Evolutionary conservation across 2,888 invertebrate genomes (phyloP).

Genomic region (Caprella mutica): DNA sequence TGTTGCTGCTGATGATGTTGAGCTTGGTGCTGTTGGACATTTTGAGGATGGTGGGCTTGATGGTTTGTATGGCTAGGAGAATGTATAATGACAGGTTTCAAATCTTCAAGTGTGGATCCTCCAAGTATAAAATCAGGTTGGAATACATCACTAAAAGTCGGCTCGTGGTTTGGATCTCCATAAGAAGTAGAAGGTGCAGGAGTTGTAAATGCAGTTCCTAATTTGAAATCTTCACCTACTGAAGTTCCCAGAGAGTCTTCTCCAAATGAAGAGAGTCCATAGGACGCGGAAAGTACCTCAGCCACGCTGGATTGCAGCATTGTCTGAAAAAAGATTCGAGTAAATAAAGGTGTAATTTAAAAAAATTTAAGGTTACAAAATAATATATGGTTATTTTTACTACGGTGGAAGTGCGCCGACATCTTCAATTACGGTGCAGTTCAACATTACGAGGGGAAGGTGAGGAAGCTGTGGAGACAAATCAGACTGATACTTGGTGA

Average conservation of each 20-base stretch:
- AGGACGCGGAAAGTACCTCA: conserved; percentile 30
- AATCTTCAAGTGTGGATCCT: conserved; percentile 26
- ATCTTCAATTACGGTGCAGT: neutral
- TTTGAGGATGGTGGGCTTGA: neutral
- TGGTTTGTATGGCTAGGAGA: conserved; percentile 7
- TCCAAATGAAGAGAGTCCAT: conserved; percentile 25
- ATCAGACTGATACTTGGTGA: neutral
- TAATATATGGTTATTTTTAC: no score
- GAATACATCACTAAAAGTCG: conserved; percentile 28
- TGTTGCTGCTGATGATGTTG: conserved; percentile 1
- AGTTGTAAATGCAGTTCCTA: conserved; percentile 30
- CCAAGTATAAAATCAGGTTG: conserved; percentile 26
- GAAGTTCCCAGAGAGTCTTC: conserved; percentile 28
- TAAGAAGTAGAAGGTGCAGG: conserved; percentile 21
- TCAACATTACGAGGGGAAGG: neutral
- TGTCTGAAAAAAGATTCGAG: conserved; percentile 27
- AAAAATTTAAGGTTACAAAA: no score
- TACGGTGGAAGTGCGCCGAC: neutral
- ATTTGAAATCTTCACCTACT: conserved; percentile 28
- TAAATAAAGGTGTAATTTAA: no score
- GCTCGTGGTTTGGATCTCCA: conserved; percentile 22
- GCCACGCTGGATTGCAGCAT: conserved; percentile 33
- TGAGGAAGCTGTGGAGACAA: neutral
- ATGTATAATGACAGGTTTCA: conserved; percentile 32
- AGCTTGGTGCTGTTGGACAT: neutral